These are phyloP conservation scores for Parotia lawesii DNA, from an alignment of 2,113 vertebrate species.

Conservation along the genomic window DNA sequence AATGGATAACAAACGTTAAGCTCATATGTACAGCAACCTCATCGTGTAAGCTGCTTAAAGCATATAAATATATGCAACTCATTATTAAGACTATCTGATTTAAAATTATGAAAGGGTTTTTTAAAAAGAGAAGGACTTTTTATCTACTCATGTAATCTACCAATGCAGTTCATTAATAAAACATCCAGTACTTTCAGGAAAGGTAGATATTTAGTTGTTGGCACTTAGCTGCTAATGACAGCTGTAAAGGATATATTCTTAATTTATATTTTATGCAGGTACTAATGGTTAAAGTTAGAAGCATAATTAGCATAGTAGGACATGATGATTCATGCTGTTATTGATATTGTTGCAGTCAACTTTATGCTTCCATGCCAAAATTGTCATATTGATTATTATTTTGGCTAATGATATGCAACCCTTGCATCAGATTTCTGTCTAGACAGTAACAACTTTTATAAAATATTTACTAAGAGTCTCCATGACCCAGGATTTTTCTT, in stretches of 20 bases:
- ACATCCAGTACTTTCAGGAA: slow-evolving; percentile 8
- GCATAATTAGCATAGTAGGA: slow-evolving; percentile 4
- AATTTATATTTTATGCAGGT: slow-evolving; percentile 35
- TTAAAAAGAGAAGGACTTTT: background rate
- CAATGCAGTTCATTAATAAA: slow-evolving; percentile 1
- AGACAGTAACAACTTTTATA: slow-evolving; percentile 25
- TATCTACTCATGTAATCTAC: background rate
- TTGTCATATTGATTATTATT: slow-evolving; percentile 38
- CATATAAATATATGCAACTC: background rate
- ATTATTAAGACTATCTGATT: background rate
- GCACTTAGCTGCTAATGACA: slow-evolving; percentile 24
- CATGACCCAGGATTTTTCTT: background rate
- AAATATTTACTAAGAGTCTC: slow-evolving; percentile 22
- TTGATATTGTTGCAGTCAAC: slow-evolving; percentile 21
- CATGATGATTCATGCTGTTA: slow-evolving; percentile 40
- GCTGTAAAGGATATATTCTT: slow-evolving; percentile 11
- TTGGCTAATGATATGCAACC: background rate
- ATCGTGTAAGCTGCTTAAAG: background rate
- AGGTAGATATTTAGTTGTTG: slow-evolving; percentile 4
- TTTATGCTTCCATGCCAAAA: slow-evolving; percentile 25
- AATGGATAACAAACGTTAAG: background rate
- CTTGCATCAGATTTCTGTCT: slow-evolving; percentile 34
- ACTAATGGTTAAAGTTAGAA: slow-evolving; percentile 27
- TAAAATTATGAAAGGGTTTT: background rate
- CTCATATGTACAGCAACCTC: background rate